Evolutionary conservation across 2,797 vertebrate genomes (phyloP), one percentile per base, ranked within the genome.

Genomic region (Arremon aurantiirostris): DNA sequence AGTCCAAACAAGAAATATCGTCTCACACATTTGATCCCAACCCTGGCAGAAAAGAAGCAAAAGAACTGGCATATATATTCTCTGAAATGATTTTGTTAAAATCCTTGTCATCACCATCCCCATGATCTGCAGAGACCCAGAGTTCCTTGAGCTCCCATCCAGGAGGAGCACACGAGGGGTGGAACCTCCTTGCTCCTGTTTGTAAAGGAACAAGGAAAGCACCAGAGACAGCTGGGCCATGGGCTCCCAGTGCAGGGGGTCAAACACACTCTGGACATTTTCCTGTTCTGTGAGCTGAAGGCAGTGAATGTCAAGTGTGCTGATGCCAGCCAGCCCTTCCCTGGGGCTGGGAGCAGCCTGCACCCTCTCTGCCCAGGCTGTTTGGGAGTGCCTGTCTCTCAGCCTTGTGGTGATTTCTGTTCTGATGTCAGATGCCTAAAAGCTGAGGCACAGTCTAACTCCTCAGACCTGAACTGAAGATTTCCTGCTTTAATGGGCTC

Each of bases 71-170:
- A 14, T 18, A 16, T 27, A 6, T 14, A 16, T 28, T 52, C 34
- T 37, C 34, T 50, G 52, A 57, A 86, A 35, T 37, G 0, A 26
- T 12, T 76, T 68, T 19, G 3, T 72, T 44, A 12, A 69, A 71
- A 32, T 68, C 23, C 26, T 35, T 80, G 39, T n/a, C 0, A 0
- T 10, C 1, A 4, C 11, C 2, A 2, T 4, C 3, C n/a, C n/a
- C 10, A 2, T 8, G 3, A 23, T 32, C 15, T 26, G 24, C 47
- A 5, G n/a, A 73, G 69, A 65, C 28, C 7, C n/a, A 7, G 13
- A 34, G 12, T 13, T 85, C 41, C 63, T 64, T 0, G 0, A 2
- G 7, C 5, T 71, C 18, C 35, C 13, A 7, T 8, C 37, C 22
- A 1, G 0, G 32, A 84, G 49, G 12, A 37, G 19, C 3, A 1